phyloP scores from a whole-genome alignment of 2,113 vertebrate species.

The Sinocyclocheilus maitianheensis region DNA sequence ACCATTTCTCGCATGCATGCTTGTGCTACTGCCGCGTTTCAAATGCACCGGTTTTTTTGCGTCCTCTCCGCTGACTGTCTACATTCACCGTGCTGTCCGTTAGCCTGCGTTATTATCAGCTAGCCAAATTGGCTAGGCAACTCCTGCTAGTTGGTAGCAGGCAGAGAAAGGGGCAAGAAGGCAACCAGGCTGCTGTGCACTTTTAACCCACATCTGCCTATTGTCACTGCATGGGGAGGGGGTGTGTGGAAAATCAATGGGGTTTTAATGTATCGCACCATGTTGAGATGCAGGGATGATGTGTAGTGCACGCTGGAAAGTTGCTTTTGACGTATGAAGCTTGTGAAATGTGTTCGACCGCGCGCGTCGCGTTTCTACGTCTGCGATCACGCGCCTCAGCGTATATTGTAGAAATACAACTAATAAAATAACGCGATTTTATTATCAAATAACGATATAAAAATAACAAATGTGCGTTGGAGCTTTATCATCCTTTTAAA shows the following conservation, averaged over 20 bases:
- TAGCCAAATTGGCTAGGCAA: slow-evolving; percentile 27
- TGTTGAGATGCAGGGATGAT: slow-evolving; percentile 6
- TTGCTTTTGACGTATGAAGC: slow-evolving; percentile 38
- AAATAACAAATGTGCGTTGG: too few species aligned
- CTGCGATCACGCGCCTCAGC: neutral
- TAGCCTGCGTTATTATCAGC: slow-evolving; percentile 43
- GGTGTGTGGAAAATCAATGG: neutral
- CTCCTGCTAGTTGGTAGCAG: slow-evolving; percentile 30
- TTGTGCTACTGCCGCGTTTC: neutral
- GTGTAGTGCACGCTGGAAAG: slow-evolving; percentile 48
- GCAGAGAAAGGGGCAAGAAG: slow-evolving; percentile 17
- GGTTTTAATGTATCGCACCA: neutral
- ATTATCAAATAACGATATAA: too few species aligned
- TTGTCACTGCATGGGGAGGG: slow-evolving; percentile 12
- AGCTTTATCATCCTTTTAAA: neutral
- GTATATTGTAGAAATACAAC: neutral
- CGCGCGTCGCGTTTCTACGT: slow-evolving; percentile 10
- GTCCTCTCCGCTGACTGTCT: neutral
- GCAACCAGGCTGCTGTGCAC: slow-evolving; percentile 18
- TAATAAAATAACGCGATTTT: too few species aligned
- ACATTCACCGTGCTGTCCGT: neutral
- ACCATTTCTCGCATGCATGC: slow-evolving; percentile 21
- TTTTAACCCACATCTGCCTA: slow-evolving; percentile 35
- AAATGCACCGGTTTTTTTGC: neutral
- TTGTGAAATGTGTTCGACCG: slow-evolving; percentile 39